phyloP scores from a whole-genome alignment of 2,888 invertebrate genomes.

The Galeruca laticollis region DNA sequence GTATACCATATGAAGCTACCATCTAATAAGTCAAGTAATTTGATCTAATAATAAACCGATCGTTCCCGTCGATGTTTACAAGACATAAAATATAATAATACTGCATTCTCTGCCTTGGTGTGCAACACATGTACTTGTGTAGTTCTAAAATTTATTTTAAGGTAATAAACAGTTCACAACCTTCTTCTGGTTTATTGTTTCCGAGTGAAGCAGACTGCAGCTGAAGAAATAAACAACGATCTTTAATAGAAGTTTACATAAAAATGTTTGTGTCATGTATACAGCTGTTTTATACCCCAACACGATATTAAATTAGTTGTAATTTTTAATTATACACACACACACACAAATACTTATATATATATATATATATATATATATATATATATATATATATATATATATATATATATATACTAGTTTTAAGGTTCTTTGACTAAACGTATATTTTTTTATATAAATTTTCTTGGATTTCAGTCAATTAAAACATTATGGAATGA shows the following conservation, averaged over 20 bases:
- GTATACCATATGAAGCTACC: conserved; percentile 10
- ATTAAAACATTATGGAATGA: too few relatives aligned
- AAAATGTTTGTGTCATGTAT: conserved; percentile 36
- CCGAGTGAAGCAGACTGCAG: conserved; percentile 50
- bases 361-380: too few relatives aligned
- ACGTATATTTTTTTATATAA: too few relatives aligned
- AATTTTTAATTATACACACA: not conserved
- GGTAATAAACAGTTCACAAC: conserved; percentile 51
- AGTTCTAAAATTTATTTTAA: conserved; percentile 46
- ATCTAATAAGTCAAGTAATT: conserved; percentile 9
- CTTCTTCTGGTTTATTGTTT: conserved; percentile 54
- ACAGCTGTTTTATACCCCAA: conserved; percentile 31
- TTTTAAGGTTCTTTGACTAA: too few relatives aligned
- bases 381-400: too few relatives aligned
- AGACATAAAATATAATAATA: conserved; percentile 8
- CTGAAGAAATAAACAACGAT: conserved; percentile 50
- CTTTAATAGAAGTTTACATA: conserved; percentile 39
- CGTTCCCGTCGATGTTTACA: conserved; percentile 11
- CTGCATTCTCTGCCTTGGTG: conserved; percentile 10
- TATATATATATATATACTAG: too few relatives aligned
- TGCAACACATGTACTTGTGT: conserved; percentile 45
- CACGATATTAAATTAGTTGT: conserved; percentile 16
- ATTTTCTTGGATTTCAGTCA: too few relatives aligned
- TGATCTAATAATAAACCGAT: conserved; percentile 14
- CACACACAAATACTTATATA: too few relatives aligned